Conservation (phyloP, 2,888 invertebrate genomes). For the Drosophila leonis region DNA sequence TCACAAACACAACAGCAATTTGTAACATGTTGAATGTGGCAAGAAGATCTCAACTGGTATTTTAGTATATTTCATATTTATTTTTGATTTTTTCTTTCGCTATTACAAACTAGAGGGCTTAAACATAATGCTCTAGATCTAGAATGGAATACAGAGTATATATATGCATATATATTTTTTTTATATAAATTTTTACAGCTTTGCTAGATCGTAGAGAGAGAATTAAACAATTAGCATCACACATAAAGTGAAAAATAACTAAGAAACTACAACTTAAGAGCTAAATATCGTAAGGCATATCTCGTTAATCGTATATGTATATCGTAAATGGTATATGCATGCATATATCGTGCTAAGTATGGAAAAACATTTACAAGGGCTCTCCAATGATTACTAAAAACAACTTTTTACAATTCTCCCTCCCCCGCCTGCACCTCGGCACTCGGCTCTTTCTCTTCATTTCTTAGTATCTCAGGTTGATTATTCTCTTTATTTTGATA, state of each 20-base stretch:
- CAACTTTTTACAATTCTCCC: constrained; percentile 70
- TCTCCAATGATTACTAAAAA: constrained; percentile 67
- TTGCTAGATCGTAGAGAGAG: constrained; percentile 59
- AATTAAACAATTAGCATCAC: constrained; percentile 72
- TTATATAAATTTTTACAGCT: constrained; percentile 65
- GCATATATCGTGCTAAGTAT: constrained; percentile 44
- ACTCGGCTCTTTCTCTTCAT: constrained; percentile 9
- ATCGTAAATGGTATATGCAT: constrained; percentile 5
- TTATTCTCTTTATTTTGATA: constrained; percentile 44
- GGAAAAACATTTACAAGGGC: constrained; percentile 67
- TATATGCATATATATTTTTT: constrained; percentile 4
- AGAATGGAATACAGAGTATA: constrained; percentile 15
- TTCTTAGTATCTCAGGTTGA: constrained; percentile 36
- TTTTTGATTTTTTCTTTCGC: constrained; percentile 77
- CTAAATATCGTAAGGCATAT: constrained; percentile 18
- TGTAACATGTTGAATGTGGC: constrained; percentile 43
- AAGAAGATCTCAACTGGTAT: constrained; percentile 20
- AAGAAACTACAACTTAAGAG: constrained; percentile 38
- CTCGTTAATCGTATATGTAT: constrained; percentile 7
- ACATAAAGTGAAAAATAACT: constrained; percentile 59
- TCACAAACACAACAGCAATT: constrained; percentile 63
- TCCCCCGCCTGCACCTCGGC: background rate
- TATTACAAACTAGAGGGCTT: constrained; percentile 71
- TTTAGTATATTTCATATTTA: constrained; percentile 52
- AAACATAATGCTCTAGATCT: constrained; percentile 21